These are phyloP conservation scores for Sciurus vulgaris DNA, from an alignment of 2,797 vertebrate genomes.

Conservation along the genomic window DNA sequence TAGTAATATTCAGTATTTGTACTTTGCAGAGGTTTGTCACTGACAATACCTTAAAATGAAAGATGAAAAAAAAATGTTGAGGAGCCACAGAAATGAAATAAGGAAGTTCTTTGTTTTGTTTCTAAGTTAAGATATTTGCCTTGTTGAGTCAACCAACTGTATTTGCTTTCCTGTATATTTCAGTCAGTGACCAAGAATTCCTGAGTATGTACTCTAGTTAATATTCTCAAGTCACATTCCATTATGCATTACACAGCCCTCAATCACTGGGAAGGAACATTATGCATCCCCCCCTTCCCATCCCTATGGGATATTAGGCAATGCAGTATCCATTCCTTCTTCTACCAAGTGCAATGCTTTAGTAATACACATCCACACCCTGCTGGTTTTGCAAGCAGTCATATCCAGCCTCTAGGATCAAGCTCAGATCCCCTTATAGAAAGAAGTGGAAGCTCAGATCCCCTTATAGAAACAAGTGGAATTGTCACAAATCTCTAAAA, in stretches of 20 bases:
- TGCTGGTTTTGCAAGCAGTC: slow-evolving; percentile 12
- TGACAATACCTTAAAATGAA: neutral
- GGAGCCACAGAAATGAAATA: neutral
- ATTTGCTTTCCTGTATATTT: slow-evolving; percentile 12
- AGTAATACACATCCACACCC: slow-evolving; percentile 38
- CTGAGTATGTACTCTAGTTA: neutral
- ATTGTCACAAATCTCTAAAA: slow-evolving; percentile 40
- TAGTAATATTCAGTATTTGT: neutral
- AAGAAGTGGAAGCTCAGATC: neutral
- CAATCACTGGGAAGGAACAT: neutral
- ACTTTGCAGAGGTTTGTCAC: neutral
- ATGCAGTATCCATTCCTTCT: neutral
- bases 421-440: neutral
- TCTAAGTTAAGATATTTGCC: neutral
- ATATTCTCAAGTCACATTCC: neutral
- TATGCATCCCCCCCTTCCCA: neutral
- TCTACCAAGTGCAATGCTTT: slow-evolving; percentile 58
- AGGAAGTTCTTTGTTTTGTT: slow-evolving; percentile 18
- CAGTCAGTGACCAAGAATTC: neutral
- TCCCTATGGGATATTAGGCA: slow-evolving; percentile 38
- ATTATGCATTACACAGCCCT: neutral
- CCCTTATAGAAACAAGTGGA: neutral
- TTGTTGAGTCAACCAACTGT: neutral
- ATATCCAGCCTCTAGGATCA: neutral
- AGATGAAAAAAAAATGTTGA: neutral